phyloP scores from a whole-genome alignment of 2,113 vertebrate genomes.

The Crypturellus undulatus region DNA sequence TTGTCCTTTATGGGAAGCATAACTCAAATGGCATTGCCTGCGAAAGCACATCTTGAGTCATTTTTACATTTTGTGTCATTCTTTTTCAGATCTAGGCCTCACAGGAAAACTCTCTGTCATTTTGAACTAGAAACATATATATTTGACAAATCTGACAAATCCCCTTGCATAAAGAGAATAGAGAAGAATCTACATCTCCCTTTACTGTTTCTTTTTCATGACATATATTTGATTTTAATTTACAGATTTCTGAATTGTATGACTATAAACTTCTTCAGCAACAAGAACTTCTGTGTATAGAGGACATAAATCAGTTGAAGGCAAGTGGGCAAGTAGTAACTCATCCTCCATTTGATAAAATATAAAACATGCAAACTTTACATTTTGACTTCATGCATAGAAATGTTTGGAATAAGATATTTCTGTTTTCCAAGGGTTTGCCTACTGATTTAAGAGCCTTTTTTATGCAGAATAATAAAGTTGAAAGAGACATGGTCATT shows the following conservation, averaged over 20 bases:
- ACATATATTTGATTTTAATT: not conserved
- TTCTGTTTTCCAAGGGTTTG: not conserved
- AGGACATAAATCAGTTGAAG: not conserved
- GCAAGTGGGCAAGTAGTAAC: not conserved
- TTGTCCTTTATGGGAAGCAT: not conserved
- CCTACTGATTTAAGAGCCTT: not conserved
- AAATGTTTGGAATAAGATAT: not conserved
- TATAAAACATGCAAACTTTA: not conserved
- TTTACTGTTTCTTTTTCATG: not conserved
- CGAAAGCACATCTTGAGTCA: not conserved
- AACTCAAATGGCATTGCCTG: not conserved
- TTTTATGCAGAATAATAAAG: not conserved
- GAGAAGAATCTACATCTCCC: rapidly evolving
- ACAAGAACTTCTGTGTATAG: not conserved
- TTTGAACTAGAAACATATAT: not conserved
- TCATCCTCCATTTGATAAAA: not conserved
- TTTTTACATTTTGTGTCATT: not conserved
- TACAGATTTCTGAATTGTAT: not conserved
- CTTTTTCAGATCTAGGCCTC: not conserved
- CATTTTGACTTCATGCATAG: not conserved
- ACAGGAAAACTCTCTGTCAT: not conserved
- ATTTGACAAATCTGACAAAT: not conserved
- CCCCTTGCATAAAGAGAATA: not conserved
- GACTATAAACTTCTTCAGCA: not conserved
- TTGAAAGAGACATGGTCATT: not conserved